Conservation (phyloP, 2,797 vertebrate species). For the Varecia variegata region DNA sequence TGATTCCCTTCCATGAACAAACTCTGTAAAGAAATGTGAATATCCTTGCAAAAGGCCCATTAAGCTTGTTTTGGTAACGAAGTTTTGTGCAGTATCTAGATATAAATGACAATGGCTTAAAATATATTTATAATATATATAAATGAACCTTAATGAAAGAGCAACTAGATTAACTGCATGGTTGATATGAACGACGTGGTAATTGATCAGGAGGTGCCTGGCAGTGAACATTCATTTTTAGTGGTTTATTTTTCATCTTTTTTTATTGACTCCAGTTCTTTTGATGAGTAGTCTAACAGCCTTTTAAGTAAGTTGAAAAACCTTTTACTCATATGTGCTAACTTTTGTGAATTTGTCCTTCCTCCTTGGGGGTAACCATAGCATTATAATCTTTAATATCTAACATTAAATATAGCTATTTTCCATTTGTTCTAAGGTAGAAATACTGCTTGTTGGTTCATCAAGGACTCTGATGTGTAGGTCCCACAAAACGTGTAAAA, state of each 20-base stretch:
- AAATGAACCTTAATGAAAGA: background rate
- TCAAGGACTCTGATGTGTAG: background rate
- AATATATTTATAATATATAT: background rate
- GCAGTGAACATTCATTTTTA: background rate
- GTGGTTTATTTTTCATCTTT: background rate
- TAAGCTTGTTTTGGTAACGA: background rate
- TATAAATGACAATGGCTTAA: constrained; percentile 19
- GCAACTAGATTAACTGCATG: background rate
- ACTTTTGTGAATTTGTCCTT: background rate
- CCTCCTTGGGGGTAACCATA: background rate
- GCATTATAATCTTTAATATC: background rate
- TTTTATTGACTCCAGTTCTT: background rate
- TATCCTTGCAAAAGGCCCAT: background rate
- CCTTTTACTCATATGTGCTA: background rate
- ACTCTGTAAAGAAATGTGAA: background rate
- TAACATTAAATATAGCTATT: background rate
- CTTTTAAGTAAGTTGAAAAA: constrained; percentile 2
- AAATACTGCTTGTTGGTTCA: background rate
- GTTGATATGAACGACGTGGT: background rate
- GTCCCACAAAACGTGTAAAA: background rate
- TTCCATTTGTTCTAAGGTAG: background rate
- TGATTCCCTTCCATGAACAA: background rate
- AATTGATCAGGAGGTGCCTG: background rate
- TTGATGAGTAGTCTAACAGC: background rate
- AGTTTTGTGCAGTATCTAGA: background rate